Base-by-base conservation (phyloP, 2,113 vertebrate genomes). In the Mormyrus lacerda region DNA sequence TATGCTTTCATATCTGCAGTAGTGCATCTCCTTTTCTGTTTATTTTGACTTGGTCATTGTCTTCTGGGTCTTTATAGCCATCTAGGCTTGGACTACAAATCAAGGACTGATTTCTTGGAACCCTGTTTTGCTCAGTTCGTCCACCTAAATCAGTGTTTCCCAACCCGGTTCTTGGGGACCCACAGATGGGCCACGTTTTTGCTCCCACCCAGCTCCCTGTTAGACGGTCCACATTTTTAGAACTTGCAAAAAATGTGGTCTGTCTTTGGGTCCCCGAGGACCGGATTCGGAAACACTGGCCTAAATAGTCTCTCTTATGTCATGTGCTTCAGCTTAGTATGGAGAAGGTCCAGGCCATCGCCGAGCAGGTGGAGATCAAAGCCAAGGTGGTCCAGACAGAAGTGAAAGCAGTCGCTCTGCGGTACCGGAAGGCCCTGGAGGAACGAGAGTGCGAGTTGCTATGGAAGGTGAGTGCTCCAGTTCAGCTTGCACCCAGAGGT, bases 281-380 rank as follows among this genome's bases (percentile, higher is more conserved):
- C n/a, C 4, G 61, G n/a, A 65, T 31, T 65, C 9, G n/a, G 61
- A 65, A 65, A 65, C 61, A 31, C 61, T 31, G 10, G 10, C 27
- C 61, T 69, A 31, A 69, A 79, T 39, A 8, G 15, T 39, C 21
- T 24, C 39, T 47, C 9, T 45, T 47, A 3, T 87, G 47, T 51
- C 48, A 13, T 65, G 4, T 89, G 91, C 89, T 91, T 7, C 92
- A 99, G 98, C 95, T 98, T 90, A 99, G 98, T 93, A 98, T 99
- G 91, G 98, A 99, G 91, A 98, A 99, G 91, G 98, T 97, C 86
- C 97, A 99, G 94, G 96, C 98, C n/a, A 97, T 99, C 94, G 98
- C 97, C 0, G 98, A 99, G 91, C 98, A 99, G 93, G 98, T 99
- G 86, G 98, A 99, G 94, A 97, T 99, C 95, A 99, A 99, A 92